A percentile compares a stretch with the other conserved stretches of the same genome.
These are phyloP conservation scores for Sciaenops ocellatus DNA, from an alignment of 2,797 vertebrate species.

Conservation along the genomic window DNA sequence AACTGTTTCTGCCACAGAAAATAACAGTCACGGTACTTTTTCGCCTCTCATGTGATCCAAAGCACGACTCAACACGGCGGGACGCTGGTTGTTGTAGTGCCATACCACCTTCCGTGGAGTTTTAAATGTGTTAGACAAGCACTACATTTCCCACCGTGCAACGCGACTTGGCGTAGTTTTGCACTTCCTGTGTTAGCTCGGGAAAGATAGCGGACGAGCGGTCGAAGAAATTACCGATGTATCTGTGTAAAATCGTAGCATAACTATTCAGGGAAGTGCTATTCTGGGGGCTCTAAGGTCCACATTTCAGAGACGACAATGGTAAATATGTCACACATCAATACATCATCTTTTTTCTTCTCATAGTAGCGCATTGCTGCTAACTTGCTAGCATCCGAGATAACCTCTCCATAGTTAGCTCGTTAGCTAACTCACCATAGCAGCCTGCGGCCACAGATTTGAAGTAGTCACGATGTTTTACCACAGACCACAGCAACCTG, in stretches of 20 bases:
- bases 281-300: constrained; percentile 34
- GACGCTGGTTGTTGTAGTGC: constrained; percentile 79
- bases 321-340: constrained; percentile 65
- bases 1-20: not conserved
- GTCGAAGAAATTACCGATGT: constrained; percentile 63
- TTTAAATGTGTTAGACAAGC: rapidly evolving
- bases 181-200: constrained; percentile 72
- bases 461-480: constrained; percentile 8
- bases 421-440: constrained; percentile 10
- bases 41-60: constrained; percentile 70
- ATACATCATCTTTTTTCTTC: not conserved
- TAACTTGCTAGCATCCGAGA: constrained; percentile 40
- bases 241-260: constrained; percentile 54
- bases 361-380: not conserved
- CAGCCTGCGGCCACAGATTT: not conserved
- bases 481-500: not conserved
- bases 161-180: not conserved
- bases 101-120: rapidly evolving
- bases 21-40: not conserved
- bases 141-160: constrained; percentile 78
- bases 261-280: constrained; percentile 46
- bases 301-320: constrained; percentile 70
- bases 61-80: not conserved
- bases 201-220: constrained; percentile 75
- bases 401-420: constrained; percentile 41